Base-by-base conservation (phyloP, 2,797 vertebrate genomes). In the Hephaestus fuliginosus region DNA sequence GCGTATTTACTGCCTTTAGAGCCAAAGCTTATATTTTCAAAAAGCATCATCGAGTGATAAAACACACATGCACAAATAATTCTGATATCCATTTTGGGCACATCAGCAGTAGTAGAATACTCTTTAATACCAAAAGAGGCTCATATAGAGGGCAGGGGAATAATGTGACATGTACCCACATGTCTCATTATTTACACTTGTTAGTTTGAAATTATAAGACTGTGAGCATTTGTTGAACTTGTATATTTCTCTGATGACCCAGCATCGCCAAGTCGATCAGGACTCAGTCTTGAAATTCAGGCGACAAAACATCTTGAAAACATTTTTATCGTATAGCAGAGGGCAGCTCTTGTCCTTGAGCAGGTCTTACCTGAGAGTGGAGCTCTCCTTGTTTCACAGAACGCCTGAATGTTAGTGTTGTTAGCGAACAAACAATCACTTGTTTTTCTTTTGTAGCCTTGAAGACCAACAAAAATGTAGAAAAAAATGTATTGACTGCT, bases 321-420 rank as follows among this genome's bases (percentile, higher is more conserved):
- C 15, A 61, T 20, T 61, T 55, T 11, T 4, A 18, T 61, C 48
- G 14, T 36, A 41, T 6, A 58, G 25, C 36, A 48, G 44, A 44
- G 9, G 25, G 71, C 61, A 46, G 51, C 62, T 78, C 46, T 78
- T 70, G 20, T 69, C 81, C 58, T 73, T 73, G 71, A 46, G 52
- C 49, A 7, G 30, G 18, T 8, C 44, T 25, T 22, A 36, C 5
- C 36, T 58, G 28, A 65, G 65, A 76, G 22, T 53, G 66, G 17
- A 9, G 1, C 58, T 57, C 46, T 70, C 6, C 48, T 15, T 52
- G 18, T 80, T 58, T 84, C 9, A 25, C 13, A 14, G 25, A 9
- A 61, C 12, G 22, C 3, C 39, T 41, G 20, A 52, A 39, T 15
- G 64, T 33, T 74, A 74, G 62, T 20, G 15, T 30, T 18, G 41